phyloP scores from a whole-genome alignment of 2,113 vertebrate genomes.

The Macroglossus sobrinus region DNA sequence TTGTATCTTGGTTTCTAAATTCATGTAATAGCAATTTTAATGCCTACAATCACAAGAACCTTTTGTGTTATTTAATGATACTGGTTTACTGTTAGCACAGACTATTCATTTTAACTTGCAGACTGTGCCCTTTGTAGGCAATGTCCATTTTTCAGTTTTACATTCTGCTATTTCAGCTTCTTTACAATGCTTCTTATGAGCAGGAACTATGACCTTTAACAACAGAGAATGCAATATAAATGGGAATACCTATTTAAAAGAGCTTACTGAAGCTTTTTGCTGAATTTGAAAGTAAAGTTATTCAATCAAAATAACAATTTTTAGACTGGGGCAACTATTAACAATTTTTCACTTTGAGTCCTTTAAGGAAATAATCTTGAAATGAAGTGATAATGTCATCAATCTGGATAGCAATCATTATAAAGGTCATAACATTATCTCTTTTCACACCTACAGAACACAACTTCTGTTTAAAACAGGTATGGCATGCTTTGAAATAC shows the following conservation, averaged over 20 bases:
- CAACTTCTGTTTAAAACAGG: slow-evolving; percentile 24
- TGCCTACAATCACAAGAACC: slow-evolving; percentile 83
- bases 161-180: slow-evolving; percentile 92
- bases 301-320: slow-evolving; percentile 87
- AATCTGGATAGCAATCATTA: slow-evolving; percentile 79
- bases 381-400: slow-evolving; percentile 78
- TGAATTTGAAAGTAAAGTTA: slow-evolving; percentile 84
- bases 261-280: slow-evolving; percentile 87
- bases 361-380: slow-evolving; percentile 76
- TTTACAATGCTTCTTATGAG: slow-evolving; percentile 83
- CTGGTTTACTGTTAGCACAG: slow-evolving; percentile 67
- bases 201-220: slow-evolving; percentile 84
- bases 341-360: slow-evolving; percentile 83
- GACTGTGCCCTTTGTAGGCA: slow-evolving; percentile 79
- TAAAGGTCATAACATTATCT: slow-evolving; percentile 50
- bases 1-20: slow-evolving; percentile 79
- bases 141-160: slow-evolving; percentile 87
- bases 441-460: slow-evolving; percentile 41
- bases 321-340: slow-evolving; percentile 82
- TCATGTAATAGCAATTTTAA: slow-evolving; percentile 86
- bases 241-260: slow-evolving; percentile 86
- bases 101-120: slow-evolving; percentile 80
- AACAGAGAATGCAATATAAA: slow-evolving; percentile 82
- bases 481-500: neutral
- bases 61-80: slow-evolving; percentile 83